Percentiles rank a stretch among this genome's conserved stretches.
Conservation (phyloP, 2,888 invertebrate genomes). For the Pandemis heparana region DNA sequence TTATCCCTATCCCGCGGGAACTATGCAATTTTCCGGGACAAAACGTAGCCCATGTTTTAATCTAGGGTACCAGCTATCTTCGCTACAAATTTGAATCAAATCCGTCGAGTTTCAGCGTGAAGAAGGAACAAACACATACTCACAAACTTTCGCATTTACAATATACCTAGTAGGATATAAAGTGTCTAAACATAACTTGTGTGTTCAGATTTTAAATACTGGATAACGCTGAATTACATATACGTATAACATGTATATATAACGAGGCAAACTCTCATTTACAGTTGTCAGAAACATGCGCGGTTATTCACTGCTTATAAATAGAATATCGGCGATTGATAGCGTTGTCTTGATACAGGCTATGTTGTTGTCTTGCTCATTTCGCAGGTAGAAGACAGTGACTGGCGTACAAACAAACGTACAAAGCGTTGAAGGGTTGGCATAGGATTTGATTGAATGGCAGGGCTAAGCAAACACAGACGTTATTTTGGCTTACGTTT, state of each 20-base stretch:
- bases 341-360: not conserved
- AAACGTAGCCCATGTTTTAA: too few species aligned
- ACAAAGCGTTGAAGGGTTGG: not conserved
- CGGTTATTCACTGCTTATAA: constrained; percentile 27
- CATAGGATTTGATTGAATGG: not conserved
- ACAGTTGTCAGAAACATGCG: constrained; percentile 33
- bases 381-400: not conserved
- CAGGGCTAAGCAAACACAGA: not conserved
- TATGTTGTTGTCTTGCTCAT: not conserved
- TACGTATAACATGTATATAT: not conserved
- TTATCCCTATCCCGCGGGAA: too few species aligned
- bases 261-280: constrained; percentile 20
- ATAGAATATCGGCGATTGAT: constrained; percentile 30
- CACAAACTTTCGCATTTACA: too few species aligned
- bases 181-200: not conserved
- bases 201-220: not conserved
- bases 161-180: not conserved
- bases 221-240: not conserved
- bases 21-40: too few species aligned
- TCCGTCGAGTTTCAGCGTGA: too few species aligned
- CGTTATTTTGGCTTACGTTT: not conserved
- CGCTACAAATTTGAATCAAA: too few species aligned
- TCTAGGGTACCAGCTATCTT: too few species aligned
- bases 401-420: not conserved
- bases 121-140: too few species aligned